Evolutionary conservation across 2,888 invertebrate species (phyloP), one percentile per base, ranked within the genome.

Genomic region (Tiliacea citrago): DNA sequence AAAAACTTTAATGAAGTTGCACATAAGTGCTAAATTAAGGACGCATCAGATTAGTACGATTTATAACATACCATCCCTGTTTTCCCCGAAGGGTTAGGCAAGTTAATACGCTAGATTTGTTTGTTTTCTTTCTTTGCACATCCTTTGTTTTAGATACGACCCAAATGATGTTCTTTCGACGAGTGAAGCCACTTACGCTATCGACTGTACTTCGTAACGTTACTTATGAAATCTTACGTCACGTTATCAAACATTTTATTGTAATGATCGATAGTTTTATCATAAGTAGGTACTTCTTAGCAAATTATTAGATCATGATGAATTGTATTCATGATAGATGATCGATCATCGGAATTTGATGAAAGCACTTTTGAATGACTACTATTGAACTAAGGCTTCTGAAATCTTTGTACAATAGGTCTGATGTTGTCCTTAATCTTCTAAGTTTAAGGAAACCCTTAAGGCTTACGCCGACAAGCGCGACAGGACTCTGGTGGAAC

Each of bases 251-350:
- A 69, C 39, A 79, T 60, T 39, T 55, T 51, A 53, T 72, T 74
- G 45, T 21, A 58, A 68, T 79, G 76, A 79, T 79, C 75, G n/a
- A 79, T 79, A 57, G 72, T 67, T 58, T 42, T 49, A 61, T 16
- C 21, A 39, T 63, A 69, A 35, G 29, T 55, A 42, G 8, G n/a
- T 57, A 69, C 29, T 72, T 70, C 72, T 75, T 79, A 69, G 61
- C 66, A 67, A 61, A 75, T 79, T 67, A 75, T 47, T 55, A 18
- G 66, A 83, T 67, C 45, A 61, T 81, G 39, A 77, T 80, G n/a
- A 51, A 39, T 72, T 29, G 47, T 35, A 53, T 47, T 29, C 18
- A 55, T 47, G 45, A 58, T 62, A 10, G 42, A 67, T 62, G 71
- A 68, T 55, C 1, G 47, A 82, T 82, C 66, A 57, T 24, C n/a